Percentiles rank a stretch among this genome's conserved stretches.
These are phyloP conservation scores for Drosophila pachea DNA, from an alignment of 1,140 invertebrate species.

Conservation along the genomic window DNA sequence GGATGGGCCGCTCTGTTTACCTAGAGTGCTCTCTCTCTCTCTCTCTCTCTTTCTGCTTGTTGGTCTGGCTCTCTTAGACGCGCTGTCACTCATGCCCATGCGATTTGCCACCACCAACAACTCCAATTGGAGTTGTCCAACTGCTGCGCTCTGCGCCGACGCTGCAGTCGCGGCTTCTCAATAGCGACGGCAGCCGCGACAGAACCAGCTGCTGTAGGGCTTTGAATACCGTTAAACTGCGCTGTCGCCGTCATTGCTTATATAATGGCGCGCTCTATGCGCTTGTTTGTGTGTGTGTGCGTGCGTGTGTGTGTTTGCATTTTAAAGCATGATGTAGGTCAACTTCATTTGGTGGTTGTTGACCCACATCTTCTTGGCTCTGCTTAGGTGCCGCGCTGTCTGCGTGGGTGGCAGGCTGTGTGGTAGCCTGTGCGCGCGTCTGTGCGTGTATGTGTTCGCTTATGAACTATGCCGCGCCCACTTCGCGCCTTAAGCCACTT, in stretches of 20 bases:
- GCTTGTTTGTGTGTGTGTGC: constrained; percentile 3
- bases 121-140: constrained; percentile 65
- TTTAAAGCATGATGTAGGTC: constrained; percentile 70
- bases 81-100: constrained; percentile 18
- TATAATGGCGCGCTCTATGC: constrained; percentile 50
- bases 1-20: constrained; percentile 40
- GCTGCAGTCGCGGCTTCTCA: constrained; percentile 50
- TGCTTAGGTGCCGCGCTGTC: constrained; percentile 23
- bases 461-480: constrained; percentile 53
- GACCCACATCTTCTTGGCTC: constrained; percentile 70
- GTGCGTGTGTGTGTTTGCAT: constrained; percentile 49
- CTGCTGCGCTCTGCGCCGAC: constrained; percentile 58
- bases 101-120: constrained; percentile 43
- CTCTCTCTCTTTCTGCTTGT: constrained; percentile 1
- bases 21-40: not conserved
- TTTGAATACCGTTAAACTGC: constrained; percentile 64
- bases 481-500: constrained; percentile 13
- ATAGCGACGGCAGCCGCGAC: constrained; percentile 11
- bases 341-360: constrained; percentile 75
- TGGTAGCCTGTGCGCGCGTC: constrained; percentile 19
- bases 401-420: constrained; percentile 25
- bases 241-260: constrained; percentile 53
- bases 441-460: constrained; percentile 30
- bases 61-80: not conserved
- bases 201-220: constrained; percentile 1